These are phyloP conservation scores for Ommatoiulus sabulosus DNA, from an alignment of 2,888 invertebrate species.

Conservation along the genomic window DNA sequence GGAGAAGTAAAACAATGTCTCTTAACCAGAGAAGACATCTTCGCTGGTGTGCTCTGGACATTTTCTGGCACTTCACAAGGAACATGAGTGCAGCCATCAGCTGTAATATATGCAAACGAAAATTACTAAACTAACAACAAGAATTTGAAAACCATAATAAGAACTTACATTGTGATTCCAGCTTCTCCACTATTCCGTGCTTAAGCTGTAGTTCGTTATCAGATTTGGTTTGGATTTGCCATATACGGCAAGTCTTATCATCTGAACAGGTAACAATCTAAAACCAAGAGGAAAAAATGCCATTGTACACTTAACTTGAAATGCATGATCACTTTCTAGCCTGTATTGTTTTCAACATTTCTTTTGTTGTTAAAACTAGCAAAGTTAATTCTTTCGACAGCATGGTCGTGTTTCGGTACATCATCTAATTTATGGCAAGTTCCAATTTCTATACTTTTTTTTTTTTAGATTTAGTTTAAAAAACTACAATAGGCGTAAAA, in stretches of 20 bases:
- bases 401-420: too few species aligned
- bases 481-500: too few species aligned
- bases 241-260: conserved; percentile 82
- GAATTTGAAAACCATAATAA: not conserved
- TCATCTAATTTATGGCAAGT: too few species aligned
- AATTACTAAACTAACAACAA: not conserved
- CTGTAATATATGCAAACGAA: not conserved
- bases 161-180: not conserved
- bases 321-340: not conserved
- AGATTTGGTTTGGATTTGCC: conserved; percentile 71
- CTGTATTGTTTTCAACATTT: not conserved
- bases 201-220: not conserved
- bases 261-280: conserved; percentile 84
- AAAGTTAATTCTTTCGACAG: too few species aligned
- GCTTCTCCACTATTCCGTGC: not conserved
- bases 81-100: not conserved
- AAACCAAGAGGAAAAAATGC: not conserved
- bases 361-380: too few species aligned
- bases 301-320: not conserved
- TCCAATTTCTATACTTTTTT: too few species aligned
- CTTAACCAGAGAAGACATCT: not conserved
- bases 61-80: not conserved
- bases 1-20: not conserved
- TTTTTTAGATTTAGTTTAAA: too few species aligned
- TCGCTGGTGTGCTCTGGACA: not conserved